phyloP scores from a whole-genome alignment of 1,140 invertebrate species.

The Anagrus nilaparvatae region DNA sequence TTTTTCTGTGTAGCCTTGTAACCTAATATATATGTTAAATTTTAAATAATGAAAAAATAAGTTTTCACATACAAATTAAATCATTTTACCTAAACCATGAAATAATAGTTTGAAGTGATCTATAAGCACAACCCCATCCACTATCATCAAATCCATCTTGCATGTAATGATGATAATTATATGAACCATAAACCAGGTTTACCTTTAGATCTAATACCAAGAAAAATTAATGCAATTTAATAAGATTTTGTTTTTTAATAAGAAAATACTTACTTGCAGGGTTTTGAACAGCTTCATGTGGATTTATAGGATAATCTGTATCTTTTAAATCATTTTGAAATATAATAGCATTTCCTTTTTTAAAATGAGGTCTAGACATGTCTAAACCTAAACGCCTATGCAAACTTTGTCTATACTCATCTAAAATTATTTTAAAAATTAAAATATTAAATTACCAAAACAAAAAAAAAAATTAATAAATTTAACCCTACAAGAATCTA shows the following conservation, averaged over 20 bases:
- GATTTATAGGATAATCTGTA: conserved; percentile 55
- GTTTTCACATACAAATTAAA: conserved; percentile 17
- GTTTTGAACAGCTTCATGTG: conserved; percentile 52
- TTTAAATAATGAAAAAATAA: conserved; percentile 6
- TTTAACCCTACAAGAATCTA: conserved; percentile 48
- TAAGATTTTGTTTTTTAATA: no score
- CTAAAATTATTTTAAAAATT: conserved; percentile 38
- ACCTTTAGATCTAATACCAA: conserved; percentile 40
- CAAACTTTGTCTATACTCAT: conserved; percentile 48
- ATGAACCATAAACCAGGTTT: conserved; percentile 71
- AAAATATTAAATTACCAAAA: conserved; percentile 9
- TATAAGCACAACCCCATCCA: conserved; percentile 98
- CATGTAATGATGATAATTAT: conserved; percentile 95
- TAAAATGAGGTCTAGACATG: conserved; percentile 57
- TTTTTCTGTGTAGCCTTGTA: conserved; percentile 84
- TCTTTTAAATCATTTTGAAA: conserved; percentile 43
- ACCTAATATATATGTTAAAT: conserved; percentile 33
- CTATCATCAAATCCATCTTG: conserved; percentile 91
- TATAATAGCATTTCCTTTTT: conserved; percentile 53
- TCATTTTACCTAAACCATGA: conserved; percentile 79
- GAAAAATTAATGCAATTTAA: conserved; percentile 4
- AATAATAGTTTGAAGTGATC: conserved; percentile 92
- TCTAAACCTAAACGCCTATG: conserved; percentile 62
- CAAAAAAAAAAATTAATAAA: conserved; percentile 18
- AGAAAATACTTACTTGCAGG: conserved; percentile 39